These are phyloP conservation scores for Equus przewalskii DNA, from an alignment of 2,113 vertebrate genomes.

Conservation along the genomic window DNA sequence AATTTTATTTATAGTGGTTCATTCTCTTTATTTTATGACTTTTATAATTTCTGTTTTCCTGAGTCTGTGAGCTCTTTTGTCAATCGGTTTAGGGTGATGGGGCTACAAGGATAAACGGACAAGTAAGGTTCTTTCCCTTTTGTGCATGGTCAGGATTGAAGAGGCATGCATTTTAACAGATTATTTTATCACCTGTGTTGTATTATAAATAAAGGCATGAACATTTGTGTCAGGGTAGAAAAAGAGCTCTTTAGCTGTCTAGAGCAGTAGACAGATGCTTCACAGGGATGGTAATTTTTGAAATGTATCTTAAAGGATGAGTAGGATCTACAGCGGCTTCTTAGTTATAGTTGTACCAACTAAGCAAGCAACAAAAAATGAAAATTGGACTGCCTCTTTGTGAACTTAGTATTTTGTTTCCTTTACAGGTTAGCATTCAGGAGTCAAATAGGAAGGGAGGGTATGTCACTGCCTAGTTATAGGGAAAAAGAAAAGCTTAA, in stretches of 20 bases:
- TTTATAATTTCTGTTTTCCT: neutral
- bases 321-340: neutral
- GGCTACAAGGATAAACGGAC: neutral
- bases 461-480: neutral
- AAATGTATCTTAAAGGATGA: neutral
- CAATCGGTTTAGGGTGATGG: neutral
- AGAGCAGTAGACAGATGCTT: neutral
- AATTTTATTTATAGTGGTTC: neutral
- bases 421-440: neutral
- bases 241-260: neutral
- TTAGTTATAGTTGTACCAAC: neutral
- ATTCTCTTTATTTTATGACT: neutral
- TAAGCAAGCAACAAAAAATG: neutral
- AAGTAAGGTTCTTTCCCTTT: neutral
- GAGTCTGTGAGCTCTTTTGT: neutral
- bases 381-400: neutral
- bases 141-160: neutral
- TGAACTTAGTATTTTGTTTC: neutral
- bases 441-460: neutral
- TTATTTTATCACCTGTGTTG: neutral
- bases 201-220: neutral
- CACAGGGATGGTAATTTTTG: neutral
- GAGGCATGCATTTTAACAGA: neutral
- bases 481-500: conserved; percentile 40
- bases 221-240: neutral